phyloP scores from a whole-genome alignment of 2,797 vertebrate genomes.

The Gymnoscopelus microlampas region DNA sequence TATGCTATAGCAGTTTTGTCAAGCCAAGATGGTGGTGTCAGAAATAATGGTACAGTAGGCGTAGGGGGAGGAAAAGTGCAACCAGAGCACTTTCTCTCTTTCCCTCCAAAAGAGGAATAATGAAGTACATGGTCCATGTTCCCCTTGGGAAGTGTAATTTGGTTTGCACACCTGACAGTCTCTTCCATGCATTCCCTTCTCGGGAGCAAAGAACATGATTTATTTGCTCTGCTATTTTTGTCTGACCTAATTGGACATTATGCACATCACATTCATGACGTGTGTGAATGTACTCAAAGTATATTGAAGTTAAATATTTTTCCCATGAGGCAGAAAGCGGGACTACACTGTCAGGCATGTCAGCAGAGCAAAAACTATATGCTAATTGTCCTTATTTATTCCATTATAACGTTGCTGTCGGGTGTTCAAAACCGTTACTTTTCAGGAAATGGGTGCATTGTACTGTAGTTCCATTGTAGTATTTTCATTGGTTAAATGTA shows the following conservation, averaged over 20 bases:
- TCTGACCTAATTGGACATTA: constrained; percentile 81
- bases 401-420: constrained; percentile 30
- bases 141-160: constrained; percentile 74
- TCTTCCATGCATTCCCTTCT: constrained; percentile 65
- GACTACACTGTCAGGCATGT: constrained; percentile 34
- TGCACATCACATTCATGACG: constrained; percentile 63
- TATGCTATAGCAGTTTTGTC: constrained; percentile 52
- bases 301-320: constrained; percentile 60
- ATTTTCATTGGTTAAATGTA: too few species aligned
- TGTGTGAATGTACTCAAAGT: constrained; percentile 54
- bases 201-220: constrained; percentile 72
- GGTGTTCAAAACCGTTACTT: too few species aligned
- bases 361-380: constrained; percentile 22
- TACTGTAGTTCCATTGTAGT: constrained; percentile 12
- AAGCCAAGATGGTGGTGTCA: constrained; percentile 69
- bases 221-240: constrained; percentile 77
- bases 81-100: constrained; percentile 66
- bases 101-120: constrained; percentile 70
- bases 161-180: constrained; percentile 74
- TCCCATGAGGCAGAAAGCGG: constrained; percentile 42
- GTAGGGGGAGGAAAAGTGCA: constrained; percentile 57
- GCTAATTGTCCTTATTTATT: constrained; percentile 42
- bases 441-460: background rate
- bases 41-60: constrained; percentile 70
- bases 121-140: constrained; percentile 75